Conservation (phyloP, 2,797 vertebrate genomes). For the Dipus sagitta region DNA sequence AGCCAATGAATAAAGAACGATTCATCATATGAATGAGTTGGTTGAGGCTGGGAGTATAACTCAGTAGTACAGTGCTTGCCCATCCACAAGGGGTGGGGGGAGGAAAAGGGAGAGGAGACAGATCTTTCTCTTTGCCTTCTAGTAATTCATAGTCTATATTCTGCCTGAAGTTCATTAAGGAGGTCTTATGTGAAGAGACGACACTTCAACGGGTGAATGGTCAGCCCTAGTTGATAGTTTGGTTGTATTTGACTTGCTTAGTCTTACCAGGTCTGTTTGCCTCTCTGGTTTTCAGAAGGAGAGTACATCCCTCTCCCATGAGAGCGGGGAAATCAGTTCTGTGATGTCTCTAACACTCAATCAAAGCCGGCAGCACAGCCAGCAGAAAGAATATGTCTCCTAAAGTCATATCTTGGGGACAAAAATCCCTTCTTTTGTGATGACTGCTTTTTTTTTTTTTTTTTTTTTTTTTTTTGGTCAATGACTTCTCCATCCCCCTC, state of each 20-base stretch:
- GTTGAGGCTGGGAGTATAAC: not conserved
- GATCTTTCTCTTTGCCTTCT: not conserved
- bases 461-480: not conserved
- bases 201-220: not conserved
- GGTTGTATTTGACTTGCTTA: not conserved
- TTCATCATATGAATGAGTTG: constrained; percentile 21
- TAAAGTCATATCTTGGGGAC: not conserved
- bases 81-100: not conserved
- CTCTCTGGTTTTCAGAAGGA: constrained; percentile 44
- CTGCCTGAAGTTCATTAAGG: constrained; percentile 21
- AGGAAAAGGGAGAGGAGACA: not conserved
- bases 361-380: not conserved
- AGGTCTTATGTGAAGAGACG: constrained; percentile 15
- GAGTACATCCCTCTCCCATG: not conserved
- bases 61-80: not conserved
- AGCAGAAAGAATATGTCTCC: constrained; percentile 27
- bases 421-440: constrained; percentile 15
- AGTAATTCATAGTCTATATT: not conserved
- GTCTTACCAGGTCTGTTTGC: constrained; percentile 6
- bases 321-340: not conserved
- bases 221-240: not conserved
- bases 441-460: not conserved
- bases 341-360: not conserved
- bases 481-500: not conserved
- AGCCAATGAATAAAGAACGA: not conserved